phyloP scores from a whole-genome alignment of 2,888 invertebrate genomes.

The Slavum lentiscoides region DNA sequence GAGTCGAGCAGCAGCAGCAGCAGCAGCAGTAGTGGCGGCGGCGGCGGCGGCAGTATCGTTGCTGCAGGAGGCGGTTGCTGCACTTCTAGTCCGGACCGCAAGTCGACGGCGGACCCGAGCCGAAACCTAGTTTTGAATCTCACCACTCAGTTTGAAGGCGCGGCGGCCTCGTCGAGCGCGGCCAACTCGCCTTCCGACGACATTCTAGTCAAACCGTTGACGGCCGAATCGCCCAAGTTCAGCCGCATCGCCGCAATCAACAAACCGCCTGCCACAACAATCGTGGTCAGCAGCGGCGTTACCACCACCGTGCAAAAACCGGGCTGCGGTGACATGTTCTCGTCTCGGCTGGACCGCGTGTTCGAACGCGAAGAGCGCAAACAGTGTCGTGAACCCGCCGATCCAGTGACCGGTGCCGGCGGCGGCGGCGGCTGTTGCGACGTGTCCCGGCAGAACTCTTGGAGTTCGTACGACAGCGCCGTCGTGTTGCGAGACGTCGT shows the following conservation, averaged over 20 bases:
- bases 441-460: slow-evolving; percentile 72
- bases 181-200: slow-evolving; percentile 57
- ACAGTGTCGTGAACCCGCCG: slow-evolving; percentile 33
- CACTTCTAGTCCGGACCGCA: slow-evolving; percentile 43
- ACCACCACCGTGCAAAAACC: neutral
- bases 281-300: neutral
- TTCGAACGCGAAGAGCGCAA: slow-evolving; percentile 67
- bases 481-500: slow-evolving; percentile 68
- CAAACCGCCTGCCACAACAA: neutral
- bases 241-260: neutral
- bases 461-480: slow-evolving; percentile 79
- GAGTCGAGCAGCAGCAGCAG: slow-evolving; percentile 25
- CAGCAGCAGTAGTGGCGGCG: neutral
- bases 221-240: slow-evolving; percentile 40
- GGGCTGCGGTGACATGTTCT: slow-evolving; percentile 67
- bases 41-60: too few relatives aligned
- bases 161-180: slow-evolving; percentile 59
- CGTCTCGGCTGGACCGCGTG: slow-evolving; percentile 71
- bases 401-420: neutral
- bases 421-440: slow-evolving; percentile 15
- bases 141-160: slow-evolving; percentile 65
- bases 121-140: slow-evolving; percentile 62
- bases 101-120: slow-evolving; percentile 14
- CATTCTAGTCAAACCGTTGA: slow-evolving; percentile 60
- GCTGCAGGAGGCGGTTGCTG: neutral